Base-by-base conservation (phyloP, 2,888 invertebrate species). In the Aleiodes leptofemur region DNA sequence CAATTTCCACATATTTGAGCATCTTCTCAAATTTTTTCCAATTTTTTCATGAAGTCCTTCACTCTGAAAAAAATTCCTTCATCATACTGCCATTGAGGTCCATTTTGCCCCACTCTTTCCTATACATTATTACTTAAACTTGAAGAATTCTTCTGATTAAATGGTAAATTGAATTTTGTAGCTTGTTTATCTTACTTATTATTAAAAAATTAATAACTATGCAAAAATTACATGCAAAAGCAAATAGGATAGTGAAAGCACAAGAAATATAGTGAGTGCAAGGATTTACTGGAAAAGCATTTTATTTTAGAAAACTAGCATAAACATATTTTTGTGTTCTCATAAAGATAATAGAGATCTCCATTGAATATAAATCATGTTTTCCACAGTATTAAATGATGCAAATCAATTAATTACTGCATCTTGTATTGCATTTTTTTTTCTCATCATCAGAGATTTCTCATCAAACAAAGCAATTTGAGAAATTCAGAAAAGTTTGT, bases 271-370 rank as follows among this genome's bases (percentile, higher is more conserved):
- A 68, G 72, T 72, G 71, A 79, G 77, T 76, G n/a, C 53, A 56
- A 50, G 76, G 77, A 70, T 69, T 48, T 74, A 77, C 57, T 71
- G 64, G 69, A 77, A 72, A 76, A 78, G 79, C 70, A 73, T 80
- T 77, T 81, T 80, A 79, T 80, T 77, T 69, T 78, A 76, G 34
- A 79, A 80, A 78, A 34, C 38, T 51, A 61, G 53, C 64, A 34
- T 68, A 5, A 73, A 78, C 76, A 76, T 51, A 43, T 66, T n/a
- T 68, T 48, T 69, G 43, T 70, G 64, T 48, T 50, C 66, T 50
- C 66, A 76, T 70, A 76, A 74, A 74, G 76, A 56, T 71, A 73
- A 64, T 31, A 57, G 51, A 69, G 64, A 76, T 56, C 72, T 73
- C 23, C 66, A 56, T 64, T 64, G 14, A 64, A 38, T 64, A 48